These are phyloP conservation scores for Nyctibius bracteatus DNA, from an alignment of 2,113 vertebrate species.

Conservation along the genomic window DNA sequence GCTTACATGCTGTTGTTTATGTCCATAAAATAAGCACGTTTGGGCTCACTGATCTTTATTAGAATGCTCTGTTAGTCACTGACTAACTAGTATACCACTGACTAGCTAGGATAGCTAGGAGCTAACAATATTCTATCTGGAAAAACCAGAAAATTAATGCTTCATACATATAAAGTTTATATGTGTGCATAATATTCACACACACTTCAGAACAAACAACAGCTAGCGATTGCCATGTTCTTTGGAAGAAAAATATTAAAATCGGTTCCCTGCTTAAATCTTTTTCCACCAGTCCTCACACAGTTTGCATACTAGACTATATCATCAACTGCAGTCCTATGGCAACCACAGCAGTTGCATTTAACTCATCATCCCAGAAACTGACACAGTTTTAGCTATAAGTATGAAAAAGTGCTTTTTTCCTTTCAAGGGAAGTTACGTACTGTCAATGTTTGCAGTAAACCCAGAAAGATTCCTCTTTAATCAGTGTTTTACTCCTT, in stretches of 20 bases:
- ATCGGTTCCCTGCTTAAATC: not conserved
- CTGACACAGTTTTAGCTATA: accelerated
- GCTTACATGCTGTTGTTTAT: not conserved
- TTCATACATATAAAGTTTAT: not conserved
- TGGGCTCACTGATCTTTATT: not conserved
- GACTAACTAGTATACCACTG: not conserved
- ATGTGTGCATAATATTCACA: not conserved
- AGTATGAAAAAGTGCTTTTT: not conserved
- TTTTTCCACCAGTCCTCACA: not conserved
- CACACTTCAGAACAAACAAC: not conserved
- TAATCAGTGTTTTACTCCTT: not conserved
- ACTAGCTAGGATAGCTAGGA: not conserved
- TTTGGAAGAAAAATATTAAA: not conserved
- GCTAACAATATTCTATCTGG: not conserved
- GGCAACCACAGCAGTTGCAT: not conserved
- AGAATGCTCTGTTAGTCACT: not conserved
- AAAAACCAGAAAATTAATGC: not conserved
- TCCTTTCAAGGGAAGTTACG: not conserved
- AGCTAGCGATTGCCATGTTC: not conserved
- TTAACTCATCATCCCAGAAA: not conserved
- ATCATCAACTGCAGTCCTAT: not conserved
- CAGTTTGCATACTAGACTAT: not conserved
- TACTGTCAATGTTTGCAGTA: not conserved
- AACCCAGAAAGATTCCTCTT: not conserved
- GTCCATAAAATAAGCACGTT: not conserved